Evolutionary conservation across 1,140 invertebrate species (phyloP).

Genomic region (Antheraea mylitta): DNA sequence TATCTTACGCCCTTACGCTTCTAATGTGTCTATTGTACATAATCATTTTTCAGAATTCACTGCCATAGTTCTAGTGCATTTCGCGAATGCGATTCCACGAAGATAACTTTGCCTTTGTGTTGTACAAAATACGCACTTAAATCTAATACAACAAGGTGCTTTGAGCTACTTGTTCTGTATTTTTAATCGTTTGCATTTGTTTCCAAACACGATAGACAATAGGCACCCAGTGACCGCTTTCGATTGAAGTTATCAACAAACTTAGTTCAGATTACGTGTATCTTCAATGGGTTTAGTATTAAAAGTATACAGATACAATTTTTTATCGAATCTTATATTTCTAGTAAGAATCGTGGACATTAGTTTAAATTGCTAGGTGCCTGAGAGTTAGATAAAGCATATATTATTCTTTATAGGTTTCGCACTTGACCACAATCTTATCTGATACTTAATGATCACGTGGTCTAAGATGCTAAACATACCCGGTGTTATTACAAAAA

Average conservation of each 20-base stretch:
- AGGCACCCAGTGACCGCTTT: not conserved
- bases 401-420: no score
- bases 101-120: not conserved
- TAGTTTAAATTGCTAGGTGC: no score
- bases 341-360: no score
- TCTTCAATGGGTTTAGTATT: not conserved
- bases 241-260: not conserved
- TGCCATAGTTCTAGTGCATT: not conserved
- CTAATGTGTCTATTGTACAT: not conserved
- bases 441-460: no score
- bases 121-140: not conserved
- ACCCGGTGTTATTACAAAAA: no score
- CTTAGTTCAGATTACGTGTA: not conserved
- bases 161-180: not conserved
- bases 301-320: not conserved
- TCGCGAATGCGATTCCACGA: not conserved
- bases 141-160: not conserved
- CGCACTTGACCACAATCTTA: no score
- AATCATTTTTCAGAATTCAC: not conserved
- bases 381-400: no score
- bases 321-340: no score
- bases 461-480: no score
- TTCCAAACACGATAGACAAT: constrained; percentile 1
- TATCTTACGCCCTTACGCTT: no score
- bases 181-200: not conserved